Base-by-base conservation (phyloP, 2,888 invertebrate genomes). In the Rhimphoctona megacephalus region DNA sequence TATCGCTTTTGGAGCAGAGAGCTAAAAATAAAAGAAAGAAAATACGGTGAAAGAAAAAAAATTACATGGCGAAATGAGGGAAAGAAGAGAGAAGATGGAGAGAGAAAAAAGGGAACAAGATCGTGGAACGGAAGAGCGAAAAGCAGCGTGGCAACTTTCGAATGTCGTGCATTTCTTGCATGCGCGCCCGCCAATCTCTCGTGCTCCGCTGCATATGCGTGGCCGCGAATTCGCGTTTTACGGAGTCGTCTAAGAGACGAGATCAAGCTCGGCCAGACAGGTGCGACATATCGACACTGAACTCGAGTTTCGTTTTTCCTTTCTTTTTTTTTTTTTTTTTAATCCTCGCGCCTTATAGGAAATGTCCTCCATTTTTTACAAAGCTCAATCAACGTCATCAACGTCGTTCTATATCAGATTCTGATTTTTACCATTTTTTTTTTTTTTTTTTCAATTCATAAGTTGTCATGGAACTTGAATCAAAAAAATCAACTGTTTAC, bases 91-190 rank as follows among this genome's bases (percentile, higher is more conserved):
- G 14, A 33, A 43, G 76, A 64, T 79, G 25, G 11, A 30, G 36
- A 78, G 74, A 61, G 49, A 57, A 79, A 66, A 70, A 76, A 43
- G 25, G 36, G 8, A 43, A 61, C 57, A 39, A 64, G 52, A 86
- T 64, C 66, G 61, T 67, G 64, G 76, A 74, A 69, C 66, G 73
- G 77, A 86, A 77, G 88, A 87, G 81, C 83, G 88, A 88, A 88
- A 88, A 88, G 89, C 86, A 46, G 88, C 86, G 85, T 73, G 87
- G 82, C 85, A 85, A 90, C 90, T 90, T 90, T 90, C 90, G 89
- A 90, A 90, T 89, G 85, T 87, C 84, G 82, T 78, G 70, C 76
- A 81, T 84, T 85, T 83, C 69, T 83, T 52, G 78, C 46, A 72
- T 57, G 70, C 54, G 72, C 33, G 80, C 30, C 61, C 30, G 30